These are phyloP conservation scores for Perodicticus potto DNA, from an alignment of 2,797 vertebrate species.

Conservation along the genomic window DNA sequence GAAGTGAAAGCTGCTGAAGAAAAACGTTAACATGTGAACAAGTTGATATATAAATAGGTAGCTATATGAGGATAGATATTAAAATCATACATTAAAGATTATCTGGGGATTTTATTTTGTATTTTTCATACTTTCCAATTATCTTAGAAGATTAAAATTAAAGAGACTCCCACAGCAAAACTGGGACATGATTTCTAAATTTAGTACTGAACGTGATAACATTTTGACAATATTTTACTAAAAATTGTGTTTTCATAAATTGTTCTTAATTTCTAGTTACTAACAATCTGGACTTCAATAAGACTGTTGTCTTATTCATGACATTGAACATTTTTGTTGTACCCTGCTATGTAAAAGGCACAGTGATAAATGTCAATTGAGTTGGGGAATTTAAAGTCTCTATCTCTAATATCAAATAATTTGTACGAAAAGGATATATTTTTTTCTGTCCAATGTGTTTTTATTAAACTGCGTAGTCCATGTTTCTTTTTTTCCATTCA, in stretches of 20 bases:
- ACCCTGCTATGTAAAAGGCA: background rate
- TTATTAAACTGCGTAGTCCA: background rate
- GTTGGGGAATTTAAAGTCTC: background rate
- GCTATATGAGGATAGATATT: background rate
- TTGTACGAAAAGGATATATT: background rate
- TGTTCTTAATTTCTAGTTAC: background rate
- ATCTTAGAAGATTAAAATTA: background rate
- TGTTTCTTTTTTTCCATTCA: constrained; percentile 3
- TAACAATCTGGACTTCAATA: constrained; percentile 27
- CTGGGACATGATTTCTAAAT: background rate
- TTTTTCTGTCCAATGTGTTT: constrained; percentile 55
- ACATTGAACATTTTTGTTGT: background rate
- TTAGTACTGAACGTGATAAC: background rate
- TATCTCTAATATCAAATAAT: constrained; percentile 28
- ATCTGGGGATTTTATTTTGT: constrained; percentile 17
- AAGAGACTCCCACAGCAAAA: background rate
- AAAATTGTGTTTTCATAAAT: background rate
- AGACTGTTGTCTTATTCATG: background rate
- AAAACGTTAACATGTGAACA: constrained; percentile 28
- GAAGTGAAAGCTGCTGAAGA: background rate
- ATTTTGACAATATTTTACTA: constrained; percentile 17
- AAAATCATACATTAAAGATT: background rate
- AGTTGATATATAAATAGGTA: constrained; percentile 15
- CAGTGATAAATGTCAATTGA: background rate
- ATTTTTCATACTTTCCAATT: constrained; percentile 5